Conservation (phyloP, 2,113 vertebrate species). For the Ageneiosus marmoratus region DNA sequence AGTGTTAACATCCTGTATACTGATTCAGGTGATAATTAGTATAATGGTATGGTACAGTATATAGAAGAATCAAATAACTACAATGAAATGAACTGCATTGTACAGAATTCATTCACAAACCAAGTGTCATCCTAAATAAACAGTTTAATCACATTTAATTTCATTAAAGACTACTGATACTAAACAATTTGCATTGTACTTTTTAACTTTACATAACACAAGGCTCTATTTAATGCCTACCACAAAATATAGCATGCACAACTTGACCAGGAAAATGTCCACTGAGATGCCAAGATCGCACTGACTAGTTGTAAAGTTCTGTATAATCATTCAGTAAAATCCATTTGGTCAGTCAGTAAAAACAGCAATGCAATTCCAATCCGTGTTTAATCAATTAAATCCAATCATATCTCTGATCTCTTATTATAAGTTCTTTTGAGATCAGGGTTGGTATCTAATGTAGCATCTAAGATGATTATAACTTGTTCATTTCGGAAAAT, state of each 20-base stretch:
- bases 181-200: neutral
- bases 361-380: slow-evolving; percentile 13
- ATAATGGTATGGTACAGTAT: neutral
- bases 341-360: slow-evolving; percentile 18
- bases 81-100: neutral
- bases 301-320: neutral
- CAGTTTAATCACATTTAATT: too few species aligned
- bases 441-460: neutral
- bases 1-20: neutral
- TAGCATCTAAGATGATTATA: neutral
- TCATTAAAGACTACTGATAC: neutral
- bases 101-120: neutral
- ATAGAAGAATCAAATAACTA: neutral
- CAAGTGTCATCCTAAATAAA: neutral
- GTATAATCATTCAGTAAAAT: slow-evolving; percentile 26
- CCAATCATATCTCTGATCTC: neutral
- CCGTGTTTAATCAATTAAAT: slow-evolving; percentile 7
- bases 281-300: neutral
- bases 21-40: neutral
- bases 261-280: slow-evolving; percentile 30
- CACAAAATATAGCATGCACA: slow-evolving; percentile 29
- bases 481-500: neutral
- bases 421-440: neutral
- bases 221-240: neutral
- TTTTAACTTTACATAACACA: neutral